Base-by-base conservation (phyloP, 2,888 invertebrate genomes). In the Drosophila parthenogenetica region DNA sequence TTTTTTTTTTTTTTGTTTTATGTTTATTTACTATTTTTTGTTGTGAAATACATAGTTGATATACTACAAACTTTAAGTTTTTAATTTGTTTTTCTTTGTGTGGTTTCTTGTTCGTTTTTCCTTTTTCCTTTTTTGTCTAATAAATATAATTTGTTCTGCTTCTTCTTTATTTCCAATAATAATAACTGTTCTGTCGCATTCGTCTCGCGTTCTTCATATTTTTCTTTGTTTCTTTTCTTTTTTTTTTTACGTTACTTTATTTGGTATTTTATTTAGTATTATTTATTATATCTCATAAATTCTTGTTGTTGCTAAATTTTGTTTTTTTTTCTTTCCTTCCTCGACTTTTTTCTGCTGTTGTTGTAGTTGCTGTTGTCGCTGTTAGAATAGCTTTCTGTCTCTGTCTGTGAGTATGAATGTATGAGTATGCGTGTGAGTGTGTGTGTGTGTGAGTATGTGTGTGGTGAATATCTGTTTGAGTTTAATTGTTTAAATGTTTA, bases 271-370 rank as follows among this genome's bases (percentile, higher is more conserved):
- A 66, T 79, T 82, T 78, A 73, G 58, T 63, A 57, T 79, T 72
- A 65, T 73, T 82, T 89, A 81, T 81, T 81, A 87, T 87, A 80
- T 89, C 78, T 88, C 89, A 89, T 89, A 87, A 89, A 87, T 87
- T 87, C 89, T 65, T 87, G 86, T 89, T 78, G 86, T 87, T 89
- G 86, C 86, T 87, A 87, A 87, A 87, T 85, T 89, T 89, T 89
- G 84, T 86, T 81, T 84, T 72, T 50, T 66, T 59, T 50, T 62
- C 51, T 48, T 48, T n/a, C n/a, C n/a, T 57, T 58, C 69, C 59
- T 71, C 67, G 55, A 39, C 57, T 37, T 69, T 73, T 45, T 40
- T 69, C 46, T 16, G 14, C 2, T 19, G 45, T 65, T 69, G 65
- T 53, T 54, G 48, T 77, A 65, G 67, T 77, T 43, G 65, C 54